phyloP scores from a whole-genome alignment of 2,797 vertebrate species.

The Poeciliopsis infans region DNA sequence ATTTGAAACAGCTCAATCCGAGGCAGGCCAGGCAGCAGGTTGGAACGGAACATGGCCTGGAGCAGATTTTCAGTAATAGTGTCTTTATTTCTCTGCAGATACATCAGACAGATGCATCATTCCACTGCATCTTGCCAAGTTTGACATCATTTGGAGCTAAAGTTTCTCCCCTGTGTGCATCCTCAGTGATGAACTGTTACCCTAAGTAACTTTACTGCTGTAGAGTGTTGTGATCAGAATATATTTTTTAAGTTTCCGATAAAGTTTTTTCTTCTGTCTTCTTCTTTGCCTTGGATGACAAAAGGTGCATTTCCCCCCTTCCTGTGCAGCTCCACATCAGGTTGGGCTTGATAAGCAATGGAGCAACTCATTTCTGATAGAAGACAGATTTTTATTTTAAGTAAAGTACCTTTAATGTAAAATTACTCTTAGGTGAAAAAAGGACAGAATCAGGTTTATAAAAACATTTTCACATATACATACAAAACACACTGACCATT shows the following conservation, averaged over 20 bases:
- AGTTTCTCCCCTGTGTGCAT: constrained; percentile 72
- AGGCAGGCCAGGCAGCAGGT: constrained; percentile 48
- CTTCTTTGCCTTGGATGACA: constrained; percentile 65
- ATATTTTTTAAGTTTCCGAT: constrained; percentile 46
- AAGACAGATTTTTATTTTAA: constrained; percentile 55
- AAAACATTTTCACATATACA: constrained; percentile 52
- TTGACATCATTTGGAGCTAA: constrained; percentile 78
- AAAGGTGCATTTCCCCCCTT: constrained; percentile 49
- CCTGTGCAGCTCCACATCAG: constrained; percentile 57
- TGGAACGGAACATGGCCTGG: constrained; percentile 30
- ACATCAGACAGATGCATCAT: constrained; percentile 83
- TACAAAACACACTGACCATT: constrained; percentile 44
- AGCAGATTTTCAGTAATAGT: constrained; percentile 72
- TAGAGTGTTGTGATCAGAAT: constrained; percentile 72
- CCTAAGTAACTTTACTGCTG: constrained; percentile 62
- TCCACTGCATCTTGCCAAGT: constrained; percentile 81
- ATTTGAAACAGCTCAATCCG: constrained; percentile 40
- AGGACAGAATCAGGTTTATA: constrained; percentile 65
- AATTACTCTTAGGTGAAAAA: constrained; percentile 58
- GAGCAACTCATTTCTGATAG: constrained; percentile 57
- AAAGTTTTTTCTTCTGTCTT: constrained; percentile 35
- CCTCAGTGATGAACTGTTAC: constrained; percentile 75
- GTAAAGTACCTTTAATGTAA: constrained; percentile 79
- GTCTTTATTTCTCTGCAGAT: constrained; percentile 85
- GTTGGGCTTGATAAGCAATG: constrained; percentile 61